Conservation (phyloP, 1,140 invertebrate species). For the Mya arenaria region DNA sequence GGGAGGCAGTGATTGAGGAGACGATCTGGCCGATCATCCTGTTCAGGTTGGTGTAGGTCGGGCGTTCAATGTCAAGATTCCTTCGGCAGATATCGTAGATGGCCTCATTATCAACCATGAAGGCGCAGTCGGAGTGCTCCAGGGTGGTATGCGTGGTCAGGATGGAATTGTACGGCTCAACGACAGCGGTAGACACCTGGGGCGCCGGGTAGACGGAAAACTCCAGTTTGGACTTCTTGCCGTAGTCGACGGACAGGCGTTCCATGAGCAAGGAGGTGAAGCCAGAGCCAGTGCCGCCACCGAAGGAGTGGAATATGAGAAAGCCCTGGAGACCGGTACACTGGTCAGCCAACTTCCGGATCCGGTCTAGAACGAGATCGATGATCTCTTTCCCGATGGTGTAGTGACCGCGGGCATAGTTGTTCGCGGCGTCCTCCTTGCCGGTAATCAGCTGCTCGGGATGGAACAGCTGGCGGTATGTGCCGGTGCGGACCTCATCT, state of each 20-base stretch:
- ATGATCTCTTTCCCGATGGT: too few relatives aligned
- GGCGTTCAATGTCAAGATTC: conserved; percentile 85
- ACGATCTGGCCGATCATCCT: conserved; percentile 12
- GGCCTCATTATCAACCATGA: conserved; percentile 88
- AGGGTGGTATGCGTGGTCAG: conserved; percentile 65
- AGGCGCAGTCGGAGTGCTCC: conserved; percentile 79
- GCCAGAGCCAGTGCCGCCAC: too few relatives aligned
- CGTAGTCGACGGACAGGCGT: conserved; percentile 88
- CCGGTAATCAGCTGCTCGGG: too few relatives aligned
- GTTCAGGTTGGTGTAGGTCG: conserved; percentile 28
- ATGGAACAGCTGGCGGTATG: too few relatives aligned
- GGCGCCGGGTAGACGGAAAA: conserved; percentile 84
- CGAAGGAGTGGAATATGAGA: too few relatives aligned
- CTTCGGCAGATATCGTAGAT: conserved; percentile 95
- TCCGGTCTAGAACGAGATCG: too few relatives aligned
- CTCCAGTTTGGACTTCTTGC: conserved; percentile 68
- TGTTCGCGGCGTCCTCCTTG: too few relatives aligned
- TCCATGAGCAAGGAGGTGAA: conserved; percentile 95
- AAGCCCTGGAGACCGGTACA: too few relatives aligned
- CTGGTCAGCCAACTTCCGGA: too few relatives aligned
- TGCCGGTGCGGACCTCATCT: too few relatives aligned
- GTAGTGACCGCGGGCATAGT: too few relatives aligned
- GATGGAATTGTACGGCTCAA: conserved; percentile 81
- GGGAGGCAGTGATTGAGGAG: conserved; percentile 70
- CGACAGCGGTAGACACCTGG: conserved; percentile 81